Base-by-base conservation (phyloP, 2,888 invertebrate species). In the Cheilosia urbana region DNA sequence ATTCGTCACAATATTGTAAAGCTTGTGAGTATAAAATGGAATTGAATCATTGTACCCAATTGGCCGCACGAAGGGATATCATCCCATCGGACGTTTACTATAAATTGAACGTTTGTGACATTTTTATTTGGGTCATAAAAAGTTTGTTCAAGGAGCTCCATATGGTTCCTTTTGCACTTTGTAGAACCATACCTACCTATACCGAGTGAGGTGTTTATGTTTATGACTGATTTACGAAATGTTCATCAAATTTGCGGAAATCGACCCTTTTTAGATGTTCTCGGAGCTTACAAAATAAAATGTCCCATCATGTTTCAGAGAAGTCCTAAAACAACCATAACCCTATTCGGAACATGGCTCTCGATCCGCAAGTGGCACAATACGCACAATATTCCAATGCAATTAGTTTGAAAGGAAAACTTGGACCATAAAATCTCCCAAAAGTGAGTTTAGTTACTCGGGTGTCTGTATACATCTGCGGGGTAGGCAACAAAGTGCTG, bases 11-110 rank as follows among this genome's bases (percentile, higher is more conserved):
- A 58, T 57, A 49, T 47, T 83, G 72, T 77, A 68, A 83, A 83
- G 77, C 62, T 77, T 66, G 62, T 57, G 71, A 65, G 57, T 65
- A 76, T 76, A 76, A 45, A 72, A 60, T 4, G 3, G 77, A 34
- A 76, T 82, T 72, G 71, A 82, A 82, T 71, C 55, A 77, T 76
- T 58, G 53, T 62, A 55, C 63, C 81, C 81, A 53, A 77, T 66
- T 65, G 76, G 66, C 60, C 17, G 9, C 57, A 37, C 37, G 21
- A 34, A 60, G 58, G 58, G 62, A 66, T 53, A 21, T 21, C 7
- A 24, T 58, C 37, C 34, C 57, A 37, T 69, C 13, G 49, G 51
- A 24, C 49, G 24, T 34, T 11, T 15, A 6, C 65, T 24, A n/a
- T 11, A 53, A 53, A 51, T 53, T 21, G 37, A 66, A 51, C 51